Evolutionary conservation across 1,140 invertebrate species (phyloP).

Genomic region (Matsumurasca onukii): DNA sequence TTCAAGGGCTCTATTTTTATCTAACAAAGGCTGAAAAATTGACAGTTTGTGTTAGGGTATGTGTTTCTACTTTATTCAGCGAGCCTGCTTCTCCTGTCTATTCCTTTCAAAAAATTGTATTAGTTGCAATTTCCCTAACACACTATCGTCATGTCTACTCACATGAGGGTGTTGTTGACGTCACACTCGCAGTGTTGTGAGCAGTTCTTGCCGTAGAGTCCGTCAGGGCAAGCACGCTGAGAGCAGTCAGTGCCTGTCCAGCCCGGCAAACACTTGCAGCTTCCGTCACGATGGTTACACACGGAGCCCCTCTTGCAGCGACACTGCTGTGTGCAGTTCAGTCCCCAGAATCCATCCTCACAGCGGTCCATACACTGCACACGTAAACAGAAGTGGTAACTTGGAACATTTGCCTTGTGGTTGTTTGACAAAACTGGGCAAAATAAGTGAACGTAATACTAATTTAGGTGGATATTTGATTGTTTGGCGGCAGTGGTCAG

Average conservation of each 20-base stretch:
- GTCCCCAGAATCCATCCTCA: slow-evolving; percentile 70
- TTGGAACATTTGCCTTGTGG: too few relatives aligned
- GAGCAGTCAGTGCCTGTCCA: slow-evolving; percentile 74
- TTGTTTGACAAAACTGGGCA: slow-evolving; percentile 4
- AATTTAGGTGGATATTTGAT: too few relatives aligned
- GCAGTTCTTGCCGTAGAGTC: slow-evolving; percentile 70
- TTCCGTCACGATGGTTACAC: slow-evolving; percentile 68
- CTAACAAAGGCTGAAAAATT: too few relatives aligned
- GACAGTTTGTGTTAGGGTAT: too few relatives aligned
- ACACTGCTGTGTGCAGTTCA: slow-evolving; percentile 72
- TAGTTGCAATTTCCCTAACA: slow-evolving; percentile 22
- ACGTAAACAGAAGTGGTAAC: too few relatives aligned
- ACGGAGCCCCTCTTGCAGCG: slow-evolving; percentile 73
- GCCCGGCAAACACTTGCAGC: slow-evolving; percentile 70
- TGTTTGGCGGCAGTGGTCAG: too few relatives aligned
- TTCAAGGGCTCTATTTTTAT: too few relatives aligned
- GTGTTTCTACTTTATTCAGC: too few relatives aligned
- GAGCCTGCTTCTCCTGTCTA: too few relatives aligned
- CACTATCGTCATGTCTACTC: slow-evolving; percentile 44
- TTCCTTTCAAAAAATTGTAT: too few relatives aligned
- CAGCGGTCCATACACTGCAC: slow-evolving; percentile 81
- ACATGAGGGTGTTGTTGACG: slow-evolving; percentile 68
- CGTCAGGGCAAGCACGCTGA: slow-evolving; percentile 62
- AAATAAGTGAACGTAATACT: too few relatives aligned
- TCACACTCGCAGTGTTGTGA: slow-evolving; percentile 73